Evolutionary conservation across 2,797 vertebrate genomes (phyloP).

Genomic region (Ammospiza maritima): DNA sequence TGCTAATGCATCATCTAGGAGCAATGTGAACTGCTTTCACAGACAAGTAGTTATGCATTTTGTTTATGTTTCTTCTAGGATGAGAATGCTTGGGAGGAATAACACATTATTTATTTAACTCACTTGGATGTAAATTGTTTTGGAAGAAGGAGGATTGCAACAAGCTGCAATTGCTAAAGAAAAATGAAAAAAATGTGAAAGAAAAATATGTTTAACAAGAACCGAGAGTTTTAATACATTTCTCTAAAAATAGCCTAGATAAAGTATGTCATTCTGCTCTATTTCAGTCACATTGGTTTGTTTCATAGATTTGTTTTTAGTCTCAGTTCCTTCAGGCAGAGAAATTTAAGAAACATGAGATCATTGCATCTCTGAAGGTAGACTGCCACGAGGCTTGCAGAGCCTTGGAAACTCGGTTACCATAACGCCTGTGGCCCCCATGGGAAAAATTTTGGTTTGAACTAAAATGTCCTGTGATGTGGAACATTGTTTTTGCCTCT

Average conservation of each 20-base stretch:
- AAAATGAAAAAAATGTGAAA: slow-evolving; percentile 7
- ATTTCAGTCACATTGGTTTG: slow-evolving; percentile 37
- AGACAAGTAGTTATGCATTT: background rate
- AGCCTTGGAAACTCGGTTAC: background rate
- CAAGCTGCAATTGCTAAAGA: background rate
- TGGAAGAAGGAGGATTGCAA: background rate
- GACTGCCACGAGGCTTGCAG: background rate
- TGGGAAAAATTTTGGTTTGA: background rate
- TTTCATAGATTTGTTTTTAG: slow-evolving; percentile 42
- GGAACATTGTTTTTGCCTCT: background rate
- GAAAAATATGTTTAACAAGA: slow-evolving; percentile 8
- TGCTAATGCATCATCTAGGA: background rate
- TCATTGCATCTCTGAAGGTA: background rate
- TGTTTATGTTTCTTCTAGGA: background rate
- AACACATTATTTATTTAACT: background rate
- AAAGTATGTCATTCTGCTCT: slow-evolving; percentile 57
- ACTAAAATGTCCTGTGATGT: background rate
- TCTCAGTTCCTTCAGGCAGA: slow-evolving; percentile 27
- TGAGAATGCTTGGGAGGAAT: background rate
- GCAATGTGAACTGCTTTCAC: background rate
- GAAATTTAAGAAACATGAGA: slow-evolving; percentile 33
- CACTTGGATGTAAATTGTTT: background rate
- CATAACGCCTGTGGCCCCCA: background rate
- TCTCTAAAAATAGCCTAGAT: slow-evolving; percentile 45
- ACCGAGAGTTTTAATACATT: background rate